phyloP scores from a whole-genome alignment of 1,140 invertebrate genomes.

The Tetramorium alpestre region DNA sequence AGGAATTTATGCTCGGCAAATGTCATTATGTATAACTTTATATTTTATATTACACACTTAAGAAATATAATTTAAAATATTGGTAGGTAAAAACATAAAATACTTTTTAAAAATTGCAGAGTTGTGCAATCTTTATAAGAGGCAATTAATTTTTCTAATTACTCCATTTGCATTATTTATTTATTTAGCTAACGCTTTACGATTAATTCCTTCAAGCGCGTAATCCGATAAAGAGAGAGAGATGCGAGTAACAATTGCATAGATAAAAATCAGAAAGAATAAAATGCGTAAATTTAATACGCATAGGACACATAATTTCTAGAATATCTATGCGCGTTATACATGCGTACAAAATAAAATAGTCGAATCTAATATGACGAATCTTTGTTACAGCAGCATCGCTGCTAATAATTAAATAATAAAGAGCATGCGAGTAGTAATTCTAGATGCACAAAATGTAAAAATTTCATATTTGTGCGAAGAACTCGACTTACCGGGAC shows the following conservation, averaged over 20 bases:
- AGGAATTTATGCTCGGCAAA: constrained; percentile 5
- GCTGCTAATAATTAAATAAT: neutral
- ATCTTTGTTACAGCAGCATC: neutral
- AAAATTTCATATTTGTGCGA: constrained; percentile 14
- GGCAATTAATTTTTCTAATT: constrained; percentile 23
- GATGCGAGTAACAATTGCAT: neutral
- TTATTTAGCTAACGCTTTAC: neutral
- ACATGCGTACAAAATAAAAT: neutral
- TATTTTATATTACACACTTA: neutral
- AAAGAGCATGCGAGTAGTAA: neutral
- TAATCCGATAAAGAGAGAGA: neutral
- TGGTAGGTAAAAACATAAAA: constrained; percentile 18
- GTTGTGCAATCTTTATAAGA: neutral
- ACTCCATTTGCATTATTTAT: neutral
- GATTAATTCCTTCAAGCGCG: neutral
- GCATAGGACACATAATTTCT: neutral
- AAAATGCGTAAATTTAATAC: neutral
- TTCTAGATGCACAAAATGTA: neutral
- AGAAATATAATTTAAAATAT: constrained; percentile 30
- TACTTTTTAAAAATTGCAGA: neutral
- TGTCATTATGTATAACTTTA: constrained; percentile 24
- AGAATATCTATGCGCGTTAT: neutral
- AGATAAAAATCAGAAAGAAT: neutral
- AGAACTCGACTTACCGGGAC: constrained; percentile 90
- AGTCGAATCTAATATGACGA: neutral